These are phyloP conservation scores for Agrenia bidenticulata DNA, from an alignment of 2,888 invertebrate species.

Conservation along the genomic window DNA sequence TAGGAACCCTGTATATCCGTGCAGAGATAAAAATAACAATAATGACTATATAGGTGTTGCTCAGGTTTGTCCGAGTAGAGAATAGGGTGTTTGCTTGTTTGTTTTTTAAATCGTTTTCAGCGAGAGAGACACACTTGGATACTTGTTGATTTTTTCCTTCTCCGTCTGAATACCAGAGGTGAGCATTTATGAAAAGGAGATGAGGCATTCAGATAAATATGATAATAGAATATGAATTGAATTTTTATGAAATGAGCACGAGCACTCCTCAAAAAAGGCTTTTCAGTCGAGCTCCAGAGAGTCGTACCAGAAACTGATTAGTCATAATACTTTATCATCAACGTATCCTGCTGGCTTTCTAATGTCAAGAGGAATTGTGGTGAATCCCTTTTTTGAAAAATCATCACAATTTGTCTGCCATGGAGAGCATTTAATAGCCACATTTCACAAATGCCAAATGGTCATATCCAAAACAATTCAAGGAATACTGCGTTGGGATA, in stretches of 20 bases:
- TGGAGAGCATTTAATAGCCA: slow-evolving; percentile 11
- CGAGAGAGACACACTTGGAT: no score
- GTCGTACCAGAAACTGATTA: slow-evolving; percentile 18
- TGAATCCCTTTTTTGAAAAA: no score
- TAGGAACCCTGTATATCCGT: no score
- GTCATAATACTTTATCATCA: slow-evolving; percentile 20
- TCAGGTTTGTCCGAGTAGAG: neutral
- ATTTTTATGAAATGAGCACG: slow-evolving; percentile 15
- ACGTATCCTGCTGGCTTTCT: slow-evolving; percentile 1
- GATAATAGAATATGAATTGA: slow-evolving; percentile 9
- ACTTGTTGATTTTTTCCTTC: no score
- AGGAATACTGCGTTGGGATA: no score
- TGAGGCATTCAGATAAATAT: slow-evolving; percentile 20
- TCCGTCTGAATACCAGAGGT: no score
- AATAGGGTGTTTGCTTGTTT: slow-evolving; percentile 17
- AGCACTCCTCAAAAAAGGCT: neutral
- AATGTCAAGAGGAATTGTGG: neutral
- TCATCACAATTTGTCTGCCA: neutral
- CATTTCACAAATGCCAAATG: no score
- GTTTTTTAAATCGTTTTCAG: neutral
- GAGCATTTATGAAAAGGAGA: neutral
- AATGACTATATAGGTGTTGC: no score
- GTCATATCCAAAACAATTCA: no score
- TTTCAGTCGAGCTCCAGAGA: neutral
- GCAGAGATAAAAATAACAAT: no score